Evolutionary conservation across 2,113 vertebrate genomes (phyloP), one percentile per base, ranked within the genome.

Genomic region (Electrona antarctica): DNA sequence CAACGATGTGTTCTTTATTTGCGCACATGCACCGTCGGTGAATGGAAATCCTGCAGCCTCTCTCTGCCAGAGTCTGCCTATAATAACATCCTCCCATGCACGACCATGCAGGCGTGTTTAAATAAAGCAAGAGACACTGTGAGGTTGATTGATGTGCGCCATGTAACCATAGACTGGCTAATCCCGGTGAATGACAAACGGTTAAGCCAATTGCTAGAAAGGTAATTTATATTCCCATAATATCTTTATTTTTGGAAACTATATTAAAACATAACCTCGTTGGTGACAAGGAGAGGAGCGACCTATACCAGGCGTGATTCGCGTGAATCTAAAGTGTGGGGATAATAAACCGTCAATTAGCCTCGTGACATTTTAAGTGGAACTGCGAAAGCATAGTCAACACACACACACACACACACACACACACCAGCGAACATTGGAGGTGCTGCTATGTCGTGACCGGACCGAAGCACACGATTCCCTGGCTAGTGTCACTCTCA

Each of bases 191-290:
- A 74, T 90, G 91, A 89, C 91, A 88, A 84, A 84, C 78, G 73
- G 76, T 89, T 89, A 78, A 88, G 48, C 91, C 91, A 92, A 92
- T 92, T 90, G 91, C 83, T 76, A 83, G 56, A 46, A 76, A 88
- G 88, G 67, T 81, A 79, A 70, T 80, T 84, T 86, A 84, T 87
- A 83, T 85, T 84, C 82, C 77, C 87, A 80, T 87, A 89, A 82
- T 21, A 13, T 84, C 73, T 83, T 91, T 86, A 87, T 90, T 91
- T 90, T 85, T 67, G 82, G 82, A 82, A 87, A 82, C 76, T 67
- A 82, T 77, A 51, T 60, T 82, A 79, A 79, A 67, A 59, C 41
- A 63, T 41, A 1, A 11, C 8, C 8, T 58, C 66, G 78, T 79
- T 83, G 59, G 50, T 78, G 81, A 82, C 80, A 86, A 66, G 12